Base-by-base conservation (phyloP, 2,888 invertebrate genomes). In the Allolobophora icterica region DNA sequence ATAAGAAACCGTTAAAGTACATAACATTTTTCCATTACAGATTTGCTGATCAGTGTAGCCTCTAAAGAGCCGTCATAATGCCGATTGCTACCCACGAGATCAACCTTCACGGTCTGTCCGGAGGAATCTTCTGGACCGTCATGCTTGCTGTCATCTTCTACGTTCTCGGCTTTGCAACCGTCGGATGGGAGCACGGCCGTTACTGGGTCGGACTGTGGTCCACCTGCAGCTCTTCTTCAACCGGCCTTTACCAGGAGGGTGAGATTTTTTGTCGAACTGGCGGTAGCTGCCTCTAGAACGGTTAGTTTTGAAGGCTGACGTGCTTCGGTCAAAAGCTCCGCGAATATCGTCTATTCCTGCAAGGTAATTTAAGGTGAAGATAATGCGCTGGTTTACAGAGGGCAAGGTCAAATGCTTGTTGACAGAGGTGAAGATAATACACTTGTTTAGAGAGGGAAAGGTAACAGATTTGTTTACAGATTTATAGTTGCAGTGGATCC, bases 61-160 rank as follows among this genome's bases (percentile, higher is more conserved):
- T 84, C 33, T 35, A 33, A 2, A 8, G 87, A 15, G 11, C 8
- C 71, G 71, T n/a, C 71, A 71, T 0, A 38, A 91, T 91, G 91
- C 91, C 91, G 40, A 89, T 91, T 30, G 52, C 87, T 24, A 91
- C 93, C 13, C 93, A 93, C 91, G 92, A 92, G 58, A 93, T 93
- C 91, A 92, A 91, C 91, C 92, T 93, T 84, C 92, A 93, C n/a
- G 93, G 93, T 11, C 89, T 93, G 42, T 93, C 93, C 24, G 93
- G 93, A 2, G 92, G 92, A 87, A 93, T 93, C 90, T 93, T 93
- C 91, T 84, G 92, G 90, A 89, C 87, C 84, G 71, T 92, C 21
- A 90, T 91, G 6, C 58, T 92, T 45, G 91, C 92, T 30, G 90
- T 91, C 40, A 71, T 93, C 45, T 91, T 92, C 91, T 92, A 92